Evolutionary conservation across 2,888 invertebrate genomes (phyloP).

Genomic region (Polymixis flavicincta): DNA sequence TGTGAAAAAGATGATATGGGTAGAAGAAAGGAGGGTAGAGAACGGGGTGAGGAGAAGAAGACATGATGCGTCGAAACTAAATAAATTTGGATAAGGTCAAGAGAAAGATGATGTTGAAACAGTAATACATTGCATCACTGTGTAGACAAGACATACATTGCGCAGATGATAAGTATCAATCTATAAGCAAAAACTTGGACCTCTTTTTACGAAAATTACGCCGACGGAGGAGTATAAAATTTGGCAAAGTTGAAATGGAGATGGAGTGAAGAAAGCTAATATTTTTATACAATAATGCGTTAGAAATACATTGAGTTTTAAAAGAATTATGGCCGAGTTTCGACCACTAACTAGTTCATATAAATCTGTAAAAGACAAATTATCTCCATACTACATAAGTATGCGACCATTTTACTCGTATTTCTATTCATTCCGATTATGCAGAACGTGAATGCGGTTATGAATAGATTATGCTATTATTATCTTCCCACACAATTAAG

Average conservation of each 20-base stretch:
- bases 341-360: too few species aligned
- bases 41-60: neutral
- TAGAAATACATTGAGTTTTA: too few species aligned
- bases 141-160: neutral
- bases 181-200: too few species aligned
- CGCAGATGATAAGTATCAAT: neutral
- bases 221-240: too few species aligned
- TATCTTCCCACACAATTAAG: slow-evolving; percentile 37
- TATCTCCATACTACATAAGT: too few species aligned
- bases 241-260: too few species aligned
- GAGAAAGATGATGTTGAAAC: neutral
- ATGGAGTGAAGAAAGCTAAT: too few species aligned
- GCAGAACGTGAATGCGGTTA: slow-evolving; percentile 31
- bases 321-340: too few species aligned
- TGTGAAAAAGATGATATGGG: neutral
- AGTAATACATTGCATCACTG: neutral
- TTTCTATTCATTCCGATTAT: slow-evolving; percentile 1
- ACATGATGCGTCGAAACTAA: neutral
- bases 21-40: neutral
- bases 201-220: too few species aligned
- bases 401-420: too few species aligned
- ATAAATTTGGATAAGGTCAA: neutral
- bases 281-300: too few species aligned
- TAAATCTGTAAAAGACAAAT: neutral
- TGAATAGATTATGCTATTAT: slow-evolving; percentile 24